Base-by-base conservation (phyloP, 2,888 invertebrate species). In the Eretmocerus hayati region DNA sequence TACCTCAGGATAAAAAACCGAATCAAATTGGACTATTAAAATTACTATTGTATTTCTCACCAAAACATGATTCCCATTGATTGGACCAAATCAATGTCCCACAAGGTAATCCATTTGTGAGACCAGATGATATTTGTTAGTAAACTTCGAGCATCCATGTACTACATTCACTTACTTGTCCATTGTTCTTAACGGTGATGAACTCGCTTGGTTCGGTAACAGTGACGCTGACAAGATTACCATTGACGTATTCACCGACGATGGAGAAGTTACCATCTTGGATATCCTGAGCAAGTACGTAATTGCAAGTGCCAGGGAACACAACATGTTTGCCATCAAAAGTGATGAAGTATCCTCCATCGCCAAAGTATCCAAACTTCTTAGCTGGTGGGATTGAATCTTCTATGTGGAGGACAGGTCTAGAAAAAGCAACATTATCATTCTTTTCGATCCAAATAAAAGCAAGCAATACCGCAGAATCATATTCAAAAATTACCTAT, bases 241-340 rank as follows among this genome's bases (percentile, higher is more conserved):
- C 85, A 55, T 82, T 80, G 33, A 78, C 76, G 45, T 87, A 79
- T 60, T 85, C 85, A 11, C 84, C 80, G 43, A 84, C 75, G 6
- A 93, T 76, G 1, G 87, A 84, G 77, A 95, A 94, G 76, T 91
- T 90, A 53, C 88, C 83, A 68, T 92, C 85, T 15, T 84, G 79
- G 61, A 85, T 83, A 71, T 95, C 94, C 60, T 88, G 84, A 0
- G 85, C 85, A 5, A 94, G 73, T 1, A 93, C 74, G 70, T 93
- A 93, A 64, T 84, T 84, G 75, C 94, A 94, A 42, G 77, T 78
- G 32, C 90, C 91, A 0, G 84, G 83, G 77, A 90, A 85, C 6
- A 85, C 83, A 56, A 85, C 74, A 66, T 89, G 85, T 58, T 82
- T 81, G 0, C 87, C 86, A 70, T 94, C 94, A 72, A 92, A 93